Evolutionary conservation across 2,888 invertebrate species (phyloP).

Genomic region (Ceriagrion tenellum): DNA sequence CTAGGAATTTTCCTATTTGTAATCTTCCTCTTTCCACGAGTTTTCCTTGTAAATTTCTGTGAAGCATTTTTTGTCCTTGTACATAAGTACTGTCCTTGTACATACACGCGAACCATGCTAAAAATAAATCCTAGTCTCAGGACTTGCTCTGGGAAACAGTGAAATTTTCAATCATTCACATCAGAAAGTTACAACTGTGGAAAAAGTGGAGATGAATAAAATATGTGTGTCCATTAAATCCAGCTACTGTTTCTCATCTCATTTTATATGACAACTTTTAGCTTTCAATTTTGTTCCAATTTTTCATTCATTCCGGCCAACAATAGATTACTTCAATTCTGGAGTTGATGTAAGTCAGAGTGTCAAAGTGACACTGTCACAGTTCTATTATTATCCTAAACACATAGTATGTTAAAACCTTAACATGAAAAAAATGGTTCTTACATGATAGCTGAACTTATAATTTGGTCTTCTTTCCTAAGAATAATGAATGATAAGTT

Average conservation of each 20-base stretch:
- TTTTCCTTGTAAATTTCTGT: slow-evolving; percentile 10
- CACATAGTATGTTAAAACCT: background rate
- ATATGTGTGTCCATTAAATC: background rate
- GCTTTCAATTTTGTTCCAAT: background rate
- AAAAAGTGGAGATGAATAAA: background rate
- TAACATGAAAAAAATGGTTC: background rate
- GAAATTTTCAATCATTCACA: background rate
- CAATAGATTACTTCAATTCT: background rate
- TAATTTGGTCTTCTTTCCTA: background rate
- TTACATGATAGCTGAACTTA: background rate
- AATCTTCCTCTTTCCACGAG: background rate
- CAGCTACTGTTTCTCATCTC: background rate
- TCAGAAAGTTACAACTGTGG: background rate
- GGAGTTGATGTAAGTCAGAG: background rate
- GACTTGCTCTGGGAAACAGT: background rate
- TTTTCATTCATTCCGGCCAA: background rate
- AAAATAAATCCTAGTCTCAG: background rate
- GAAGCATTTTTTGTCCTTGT: background rate
- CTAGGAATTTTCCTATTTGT: background rate
- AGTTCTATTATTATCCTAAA: background rate
- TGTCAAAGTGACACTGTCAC: background rate
- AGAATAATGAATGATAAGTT: background rate
- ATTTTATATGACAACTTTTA: background rate
- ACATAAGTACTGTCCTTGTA: background rate
- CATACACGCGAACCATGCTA: background rate